These are phyloP conservation scores for Hemibagrus guttatus DNA, from an alignment of 2,797 vertebrate species.

Conservation along the genomic window DNA sequence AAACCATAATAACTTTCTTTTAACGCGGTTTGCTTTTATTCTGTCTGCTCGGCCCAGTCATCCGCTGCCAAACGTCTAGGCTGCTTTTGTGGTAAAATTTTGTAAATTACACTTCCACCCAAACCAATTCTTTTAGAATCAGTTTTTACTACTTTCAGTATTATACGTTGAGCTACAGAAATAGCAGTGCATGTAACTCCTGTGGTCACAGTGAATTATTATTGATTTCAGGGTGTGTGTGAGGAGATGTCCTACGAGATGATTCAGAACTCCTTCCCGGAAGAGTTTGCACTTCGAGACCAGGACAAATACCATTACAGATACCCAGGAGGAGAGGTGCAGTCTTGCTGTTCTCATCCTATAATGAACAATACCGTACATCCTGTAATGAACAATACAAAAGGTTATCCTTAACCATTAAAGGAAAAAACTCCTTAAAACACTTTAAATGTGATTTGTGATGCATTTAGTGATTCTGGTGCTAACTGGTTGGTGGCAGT, in stretches of 20 bases:
- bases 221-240: constrained; percentile 86
- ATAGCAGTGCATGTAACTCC: not conserved
- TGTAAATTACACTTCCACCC: not conserved
- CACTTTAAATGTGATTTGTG: not conserved
- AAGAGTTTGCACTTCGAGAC: constrained; percentile 93
- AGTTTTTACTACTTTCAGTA: not conserved
- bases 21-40: not conserved
- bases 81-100: not conserved
- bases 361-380: not conserved
- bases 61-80: not conserved
- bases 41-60: not conserved
- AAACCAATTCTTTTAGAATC: not conserved
- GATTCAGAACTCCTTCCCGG: constrained; percentile 88
- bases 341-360: not conserved
- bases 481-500: not conserved
- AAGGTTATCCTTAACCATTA: no score
- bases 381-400: not conserved
- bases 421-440: not conserved
- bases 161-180: not conserved
- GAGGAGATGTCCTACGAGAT: constrained; percentile 96
- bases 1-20: not conserved
- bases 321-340: constrained; percentile 97
- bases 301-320: constrained; percentile 98
- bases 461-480: not conserved
- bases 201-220: not conserved